These are phyloP conservation scores for Lamprotornis superbus DNA, from an alignment of 2,113 vertebrate species.

Conservation along the genomic window DNA sequence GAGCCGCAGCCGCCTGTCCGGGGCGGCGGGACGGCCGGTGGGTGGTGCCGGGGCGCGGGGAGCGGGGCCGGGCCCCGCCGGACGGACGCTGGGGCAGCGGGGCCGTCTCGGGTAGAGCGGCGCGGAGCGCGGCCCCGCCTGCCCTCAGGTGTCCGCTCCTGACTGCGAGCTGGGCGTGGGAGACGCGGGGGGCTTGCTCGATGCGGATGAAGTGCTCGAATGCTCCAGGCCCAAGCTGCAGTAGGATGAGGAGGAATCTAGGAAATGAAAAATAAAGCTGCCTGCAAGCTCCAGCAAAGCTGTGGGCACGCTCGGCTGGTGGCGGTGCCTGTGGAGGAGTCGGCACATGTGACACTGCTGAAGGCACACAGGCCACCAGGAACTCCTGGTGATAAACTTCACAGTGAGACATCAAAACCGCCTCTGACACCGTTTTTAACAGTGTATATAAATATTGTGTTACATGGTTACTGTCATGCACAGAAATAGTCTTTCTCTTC, in stretches of 20 bases:
- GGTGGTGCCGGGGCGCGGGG: background rate
- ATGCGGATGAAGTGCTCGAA: accelerated
- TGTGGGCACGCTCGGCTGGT: background rate
- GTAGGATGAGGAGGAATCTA: background rate
- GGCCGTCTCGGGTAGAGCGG: too few species aligned
- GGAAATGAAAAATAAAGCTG: background rate
- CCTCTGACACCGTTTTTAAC: background rate
- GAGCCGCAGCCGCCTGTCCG: background rate
- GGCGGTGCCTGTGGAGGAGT: accelerated
- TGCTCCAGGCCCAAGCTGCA: background rate
- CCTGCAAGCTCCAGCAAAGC: background rate
- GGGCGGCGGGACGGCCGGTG: background rate
- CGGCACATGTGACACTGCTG: accelerated
- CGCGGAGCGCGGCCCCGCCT: background rate
- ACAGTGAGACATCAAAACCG: background rate
- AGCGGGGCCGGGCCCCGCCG: background rate
- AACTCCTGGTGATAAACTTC: background rate
- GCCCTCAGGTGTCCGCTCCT: background rate
- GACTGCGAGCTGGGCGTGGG: accelerated
- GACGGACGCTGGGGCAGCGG: background rate
- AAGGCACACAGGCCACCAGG: accelerated
- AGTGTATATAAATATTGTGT: background rate
- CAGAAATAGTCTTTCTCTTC: background rate
- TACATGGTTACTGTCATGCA: background rate
- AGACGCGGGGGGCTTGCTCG: background rate